Evolutionary conservation across 2,888 invertebrate genomes (phyloP), one percentile per base, ranked within the genome.

Genomic region (Drosophila pseudotakahashii): DNA sequence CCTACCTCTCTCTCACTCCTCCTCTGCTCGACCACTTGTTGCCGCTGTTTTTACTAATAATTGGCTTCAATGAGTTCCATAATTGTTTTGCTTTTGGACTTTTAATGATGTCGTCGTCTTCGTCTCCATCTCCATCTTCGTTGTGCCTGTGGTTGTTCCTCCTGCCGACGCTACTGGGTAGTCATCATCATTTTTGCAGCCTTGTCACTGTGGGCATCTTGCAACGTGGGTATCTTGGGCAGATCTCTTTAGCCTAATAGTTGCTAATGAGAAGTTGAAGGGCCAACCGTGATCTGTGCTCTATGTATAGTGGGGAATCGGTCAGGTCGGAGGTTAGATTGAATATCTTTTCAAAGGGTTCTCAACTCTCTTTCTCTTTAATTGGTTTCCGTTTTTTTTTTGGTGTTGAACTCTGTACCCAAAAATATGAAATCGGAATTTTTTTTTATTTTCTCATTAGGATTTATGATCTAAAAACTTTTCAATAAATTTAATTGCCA

Each of bases 41-140:
- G 61, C 71, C 73, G 62, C 80, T 80, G 75, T 81, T 77, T 81
- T 81, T 81, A 82, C 89, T 89, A 88, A 89, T 90, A 89, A 90
- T 90, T 90, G 90, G 88, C 90, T 89, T 89, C 89, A 90, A 90
- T 90, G 89, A 88, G 88, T 90, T 89, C 89, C 89, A 88, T 90
- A 90, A 89, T 90, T 90, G 89, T 88, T 90, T 87, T 88, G 78
- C 85, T 81, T 84, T 84, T 78, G 79, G 87, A 84, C 87, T 87
- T 87, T 84, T 86, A 84, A 84, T 84, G 88, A 87, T 87, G 78
- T 84, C 81, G 72, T 80, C 85, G 67, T 73, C 69, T 71, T 74
- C 69, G 71, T 53, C 37, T 42, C 36, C 36, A 26, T 53, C 37
- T 42, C 36, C 36, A 30, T 30, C 7, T 30, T 30, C 30, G 30